A percentile compares a stretch with the other conserved stretches of the same genome.
These are phyloP conservation scores for Rhorus exstirpatorius DNA, from an alignment of 2,888 invertebrate species.

Conservation along the genomic window DNA sequence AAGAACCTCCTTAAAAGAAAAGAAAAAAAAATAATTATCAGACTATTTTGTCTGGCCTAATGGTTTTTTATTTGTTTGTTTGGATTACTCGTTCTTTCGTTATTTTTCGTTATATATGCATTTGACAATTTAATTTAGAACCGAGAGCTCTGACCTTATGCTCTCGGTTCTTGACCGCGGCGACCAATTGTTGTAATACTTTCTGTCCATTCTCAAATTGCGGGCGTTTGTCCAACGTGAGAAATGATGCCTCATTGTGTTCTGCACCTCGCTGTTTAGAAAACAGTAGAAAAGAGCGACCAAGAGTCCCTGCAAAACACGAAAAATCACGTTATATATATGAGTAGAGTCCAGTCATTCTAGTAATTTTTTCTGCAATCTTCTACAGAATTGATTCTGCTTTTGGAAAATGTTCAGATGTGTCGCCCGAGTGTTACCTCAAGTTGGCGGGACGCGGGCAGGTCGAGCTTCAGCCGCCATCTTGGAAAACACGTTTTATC, in stretches of 20 bases:
- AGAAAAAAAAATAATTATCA: no score
- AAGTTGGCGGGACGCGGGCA: no score
- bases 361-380: no score
- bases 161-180: conserved; percentile 93
- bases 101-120: conserved; percentile 23
- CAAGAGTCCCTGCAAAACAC: conserved; percentile 91
- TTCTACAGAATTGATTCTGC: no score
- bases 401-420: no score
- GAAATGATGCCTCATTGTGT: conserved; percentile 93
- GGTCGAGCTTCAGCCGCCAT: no score
- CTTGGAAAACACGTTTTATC: no score
- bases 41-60: neutral
- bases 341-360: no score
- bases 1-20: no score
- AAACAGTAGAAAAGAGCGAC: conserved; percentile 97
- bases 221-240: conserved; percentile 92
- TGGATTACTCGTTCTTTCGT: neutral
- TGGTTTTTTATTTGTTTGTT: neutral
- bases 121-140: conserved; percentile 34
- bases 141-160: conserved; percentile 88
- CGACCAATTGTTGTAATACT: conserved; percentile 94
- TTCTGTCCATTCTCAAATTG: conserved; percentile 88
- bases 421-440: no score
- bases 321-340: conserved; percentile 1
- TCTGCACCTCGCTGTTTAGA: conserved; percentile 96